These are phyloP conservation scores for Drosophila ezoana DNA, from an alignment of 2,888 invertebrate genomes.

Conservation along the genomic window DNA sequence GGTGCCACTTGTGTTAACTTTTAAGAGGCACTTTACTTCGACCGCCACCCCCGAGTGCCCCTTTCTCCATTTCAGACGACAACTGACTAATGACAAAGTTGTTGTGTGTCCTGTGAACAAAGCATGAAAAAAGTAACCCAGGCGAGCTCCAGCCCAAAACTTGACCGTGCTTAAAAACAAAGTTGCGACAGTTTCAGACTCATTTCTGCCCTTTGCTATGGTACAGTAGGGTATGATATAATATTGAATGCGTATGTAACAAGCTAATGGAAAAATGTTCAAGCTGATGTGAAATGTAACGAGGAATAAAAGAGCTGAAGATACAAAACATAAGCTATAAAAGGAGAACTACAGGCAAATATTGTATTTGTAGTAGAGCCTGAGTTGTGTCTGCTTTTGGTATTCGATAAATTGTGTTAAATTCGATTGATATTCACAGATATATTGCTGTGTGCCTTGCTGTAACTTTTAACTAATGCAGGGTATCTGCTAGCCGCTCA, in stretches of 20 bases:
- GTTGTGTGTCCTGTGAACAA: conserved; percentile 48
- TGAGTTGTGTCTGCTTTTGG: no score
- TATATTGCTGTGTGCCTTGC: background rate
- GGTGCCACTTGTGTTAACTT: conserved; percentile 43
- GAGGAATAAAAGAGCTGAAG: no score
- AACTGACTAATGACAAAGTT: conserved; percentile 68
- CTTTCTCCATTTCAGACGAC: conserved; percentile 1
- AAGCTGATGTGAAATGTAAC: background rate
- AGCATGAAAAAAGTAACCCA: conserved; percentile 13
- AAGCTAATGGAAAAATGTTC: background rate
- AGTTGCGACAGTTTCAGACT: conserved; percentile 48
- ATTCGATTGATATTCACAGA: no score
- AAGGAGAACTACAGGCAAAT: background rate
- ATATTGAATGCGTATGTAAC: background rate
- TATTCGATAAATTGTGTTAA: no score
- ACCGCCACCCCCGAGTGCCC: background rate
- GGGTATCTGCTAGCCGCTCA: background rate
- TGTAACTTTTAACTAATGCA: background rate
- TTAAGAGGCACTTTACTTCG: conserved; percentile 45
- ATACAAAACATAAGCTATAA: background rate
- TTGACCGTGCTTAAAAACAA: conserved; percentile 74
- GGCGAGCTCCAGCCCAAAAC: conserved; percentile 40
- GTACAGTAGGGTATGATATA: background rate
- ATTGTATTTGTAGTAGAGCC: background rate
- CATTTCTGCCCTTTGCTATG: background rate